phyloP scores from a whole-genome alignment of 35 echinoderm and acorn worm species.

The Heliocidaris erythrogramma region DNA sequence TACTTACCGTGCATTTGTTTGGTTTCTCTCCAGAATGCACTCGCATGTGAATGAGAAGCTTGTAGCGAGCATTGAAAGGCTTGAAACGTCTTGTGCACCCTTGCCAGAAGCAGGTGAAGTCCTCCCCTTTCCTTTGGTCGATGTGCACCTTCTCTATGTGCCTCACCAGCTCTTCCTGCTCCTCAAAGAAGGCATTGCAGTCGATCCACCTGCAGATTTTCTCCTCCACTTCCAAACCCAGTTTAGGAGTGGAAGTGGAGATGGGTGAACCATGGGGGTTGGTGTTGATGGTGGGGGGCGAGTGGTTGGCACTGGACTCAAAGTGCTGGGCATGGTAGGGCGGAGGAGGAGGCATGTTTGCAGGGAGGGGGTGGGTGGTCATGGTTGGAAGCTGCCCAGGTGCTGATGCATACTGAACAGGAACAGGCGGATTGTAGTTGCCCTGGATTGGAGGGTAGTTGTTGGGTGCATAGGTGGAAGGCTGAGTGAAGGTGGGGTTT shows the following conservation, averaged over 20 bases:
- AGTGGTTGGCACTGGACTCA: conserved; percentile 67
- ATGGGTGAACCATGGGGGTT: conserved; percentile 56
- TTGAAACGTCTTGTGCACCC: conserved; percentile 91
- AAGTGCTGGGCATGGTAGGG: conserved; percentile 86
- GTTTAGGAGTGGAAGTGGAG: conserved; percentile 62
- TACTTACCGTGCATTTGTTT: conserved; percentile 98
- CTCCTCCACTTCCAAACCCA: conserved; percentile 67
- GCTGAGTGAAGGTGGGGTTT: conserved; percentile 60
- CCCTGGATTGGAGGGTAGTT: conserved; percentile 56
- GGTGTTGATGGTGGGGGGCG: conserved; percentile 60
- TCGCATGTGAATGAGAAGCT: conserved; percentile 98
- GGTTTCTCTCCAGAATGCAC: conserved; percentile 99
- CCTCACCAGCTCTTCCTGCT: conserved; percentile 93
- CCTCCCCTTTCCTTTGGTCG: conserved; percentile 97
- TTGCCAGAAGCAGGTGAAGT: conserved; percentile 99
- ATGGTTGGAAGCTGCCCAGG: conserved; percentile 37
- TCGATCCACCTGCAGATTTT: conserved; percentile 94
- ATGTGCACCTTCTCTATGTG: conserved; percentile 99
- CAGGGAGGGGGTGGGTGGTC: conserved; percentile 28
- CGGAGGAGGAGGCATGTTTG: conserved; percentile 71
- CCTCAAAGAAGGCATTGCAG: conserved; percentile 89
- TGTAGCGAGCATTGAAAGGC: conserved; percentile 98
- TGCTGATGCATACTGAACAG: conserved; percentile 29
- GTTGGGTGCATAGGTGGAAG: conserved; percentile 33
- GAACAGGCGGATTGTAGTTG: conserved; percentile 32